These are phyloP conservation scores for Lacerta agilis DNA, from an alignment of 2,797 vertebrate species.

Conservation along the genomic window DNA sequence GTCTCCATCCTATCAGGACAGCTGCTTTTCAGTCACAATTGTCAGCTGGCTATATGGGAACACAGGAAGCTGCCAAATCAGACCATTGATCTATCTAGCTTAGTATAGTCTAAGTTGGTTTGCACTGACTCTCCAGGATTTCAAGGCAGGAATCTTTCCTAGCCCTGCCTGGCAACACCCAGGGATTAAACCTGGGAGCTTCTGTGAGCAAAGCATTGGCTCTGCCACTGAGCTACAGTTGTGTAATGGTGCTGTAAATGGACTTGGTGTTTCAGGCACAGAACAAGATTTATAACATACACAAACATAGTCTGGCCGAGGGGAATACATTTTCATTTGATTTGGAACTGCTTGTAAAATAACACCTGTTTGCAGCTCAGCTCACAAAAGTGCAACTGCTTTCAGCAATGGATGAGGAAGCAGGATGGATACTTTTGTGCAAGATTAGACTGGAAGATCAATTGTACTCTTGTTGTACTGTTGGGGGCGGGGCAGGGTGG, in stretches of 20 bases:
- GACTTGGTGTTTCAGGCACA: neutral
- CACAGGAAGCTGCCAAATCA: too few relatives aligned
- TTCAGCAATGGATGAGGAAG: slow-evolving; percentile 36
- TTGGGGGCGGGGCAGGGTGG: neutral
- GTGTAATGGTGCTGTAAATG: slow-evolving; percentile 1
- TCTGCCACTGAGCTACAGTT: too few relatives aligned
- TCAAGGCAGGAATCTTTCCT: too few relatives aligned
- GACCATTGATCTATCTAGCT: too few relatives aligned
- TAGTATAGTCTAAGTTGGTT: too few relatives aligned
- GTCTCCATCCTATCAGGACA: neutral
- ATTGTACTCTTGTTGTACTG: slow-evolving; percentile 35
- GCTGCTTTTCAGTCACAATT: slow-evolving; percentile 4
- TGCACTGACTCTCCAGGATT: too few relatives aligned
- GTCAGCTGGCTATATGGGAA: neutral
- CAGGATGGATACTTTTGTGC: slow-evolving; percentile 37
- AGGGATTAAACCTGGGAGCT: too few relatives aligned
- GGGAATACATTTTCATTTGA: slow-evolving; percentile 6
- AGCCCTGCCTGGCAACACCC: too few relatives aligned
- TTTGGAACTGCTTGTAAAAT: slow-evolving; percentile 26
- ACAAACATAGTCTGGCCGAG: neutral
- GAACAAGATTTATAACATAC: neutral
- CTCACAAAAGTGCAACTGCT: slow-evolving; percentile 9
- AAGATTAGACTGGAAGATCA: slow-evolving; percentile 41
- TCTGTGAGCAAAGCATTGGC: too few relatives aligned
- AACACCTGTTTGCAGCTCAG: slow-evolving; percentile 1